Conservation (phyloP, 2,797 vertebrate species). For the Rhyacichthys aspro region DNA sequence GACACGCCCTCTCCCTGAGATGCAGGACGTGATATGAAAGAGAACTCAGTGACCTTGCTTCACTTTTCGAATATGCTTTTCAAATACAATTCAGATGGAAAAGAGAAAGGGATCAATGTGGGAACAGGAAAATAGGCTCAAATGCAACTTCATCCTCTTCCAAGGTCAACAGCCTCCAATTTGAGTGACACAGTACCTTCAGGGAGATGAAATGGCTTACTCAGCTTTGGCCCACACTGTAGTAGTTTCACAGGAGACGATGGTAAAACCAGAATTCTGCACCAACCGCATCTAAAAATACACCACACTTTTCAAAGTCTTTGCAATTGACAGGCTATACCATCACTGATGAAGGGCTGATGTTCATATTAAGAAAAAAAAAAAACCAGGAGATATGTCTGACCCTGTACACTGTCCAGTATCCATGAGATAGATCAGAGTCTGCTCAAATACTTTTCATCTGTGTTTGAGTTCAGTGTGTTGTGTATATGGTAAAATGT, state of each 20-base stretch:
- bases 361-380: conserved; percentile 3
- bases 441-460: conserved; percentile 60
- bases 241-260: conserved; percentile 33
- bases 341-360: conserved; percentile 18
- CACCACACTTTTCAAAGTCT: conserved; percentile 13
- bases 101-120: conserved; percentile 19
- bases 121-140: background rate
- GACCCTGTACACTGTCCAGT: conserved; percentile 38
- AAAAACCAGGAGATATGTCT: conserved; percentile 34
- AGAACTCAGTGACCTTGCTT: conserved; percentile 53
- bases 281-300: conserved; percentile 38
- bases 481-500: conserved; percentile 22
- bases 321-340: conserved; percentile 12
- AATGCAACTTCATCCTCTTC: conserved; percentile 13
- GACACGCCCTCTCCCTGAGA: conserved; percentile 13
- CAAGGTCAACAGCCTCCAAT: conserved; percentile 21
- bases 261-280: conserved; percentile 11
- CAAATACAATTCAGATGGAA: background rate
- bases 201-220: conserved; percentile 21
- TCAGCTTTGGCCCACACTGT: conserved; percentile 33
- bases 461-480: conserved; percentile 17
- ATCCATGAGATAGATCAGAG: conserved; percentile 42
- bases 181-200: conserved; percentile 7
- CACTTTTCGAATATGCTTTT: background rate
- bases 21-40: conserved; percentile 17